Evolutionary conservation across 2,113 vertebrate genomes (phyloP).

Genomic region (Ctenodactylus gundi): DNA sequence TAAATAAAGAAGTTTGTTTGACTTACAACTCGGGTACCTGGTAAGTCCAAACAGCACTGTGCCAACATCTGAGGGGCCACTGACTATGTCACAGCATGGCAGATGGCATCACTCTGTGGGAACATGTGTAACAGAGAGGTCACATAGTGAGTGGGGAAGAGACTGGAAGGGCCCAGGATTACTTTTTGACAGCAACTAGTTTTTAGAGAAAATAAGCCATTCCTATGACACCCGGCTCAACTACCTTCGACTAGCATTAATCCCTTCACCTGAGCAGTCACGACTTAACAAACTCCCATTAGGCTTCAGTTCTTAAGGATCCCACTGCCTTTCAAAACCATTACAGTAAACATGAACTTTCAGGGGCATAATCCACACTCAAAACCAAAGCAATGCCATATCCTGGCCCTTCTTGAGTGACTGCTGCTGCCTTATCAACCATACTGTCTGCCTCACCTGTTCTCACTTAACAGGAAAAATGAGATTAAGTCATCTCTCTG

Average conservation of each 20-base stretch:
- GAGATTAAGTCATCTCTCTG: background rate
- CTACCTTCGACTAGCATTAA: background rate
- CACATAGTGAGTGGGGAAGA: background rate
- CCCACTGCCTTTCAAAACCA: background rate
- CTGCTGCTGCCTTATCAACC: background rate
- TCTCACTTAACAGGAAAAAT: background rate
- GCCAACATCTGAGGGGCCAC: background rate
- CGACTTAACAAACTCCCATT: too few relatives aligned
- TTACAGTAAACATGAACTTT: background rate
- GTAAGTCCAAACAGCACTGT: background rate
- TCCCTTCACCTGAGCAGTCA: background rate
- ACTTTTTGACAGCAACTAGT: background rate
- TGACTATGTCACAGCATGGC: background rate
- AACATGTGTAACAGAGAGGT: too few relatives aligned
- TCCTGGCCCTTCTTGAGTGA: background rate
- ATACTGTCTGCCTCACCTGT: background rate
- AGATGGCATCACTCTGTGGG: background rate
- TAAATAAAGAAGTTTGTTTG: too few relatives aligned
- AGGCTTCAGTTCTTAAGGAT: background rate
- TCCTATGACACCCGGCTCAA: background rate
- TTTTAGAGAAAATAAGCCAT: background rate
- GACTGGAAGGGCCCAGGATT: too few relatives aligned
- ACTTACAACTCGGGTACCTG: background rate
- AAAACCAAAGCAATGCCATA: background rate
- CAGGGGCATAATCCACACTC: background rate